Conservation (phyloP, 2,113 vertebrate genomes). For the Neotragus pygmaeus region DNA sequence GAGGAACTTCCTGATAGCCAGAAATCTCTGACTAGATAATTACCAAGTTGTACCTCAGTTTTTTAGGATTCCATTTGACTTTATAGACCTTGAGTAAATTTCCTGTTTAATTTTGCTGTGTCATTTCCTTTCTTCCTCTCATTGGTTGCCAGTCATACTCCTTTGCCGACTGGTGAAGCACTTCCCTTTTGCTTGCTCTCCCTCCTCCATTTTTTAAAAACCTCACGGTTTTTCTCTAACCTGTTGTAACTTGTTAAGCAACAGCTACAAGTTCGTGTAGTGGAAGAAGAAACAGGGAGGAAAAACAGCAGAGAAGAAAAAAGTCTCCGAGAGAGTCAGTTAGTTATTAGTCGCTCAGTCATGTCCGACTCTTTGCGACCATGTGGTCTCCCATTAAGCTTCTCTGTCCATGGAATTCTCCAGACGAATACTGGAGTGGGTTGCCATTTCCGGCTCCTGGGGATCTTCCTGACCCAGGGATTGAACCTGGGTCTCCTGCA, state of each 20-base stretch:
- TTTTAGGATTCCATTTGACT: not conserved
- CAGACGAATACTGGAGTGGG: not conserved
- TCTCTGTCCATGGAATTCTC: not conserved
- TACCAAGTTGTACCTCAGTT: not conserved
- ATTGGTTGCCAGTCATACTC: slow-evolving; percentile 23
- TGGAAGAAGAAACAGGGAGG: not conserved
- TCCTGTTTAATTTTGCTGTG: not conserved
- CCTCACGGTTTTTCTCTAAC: not conserved
- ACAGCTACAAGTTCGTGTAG: not conserved
- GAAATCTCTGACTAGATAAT: slow-evolving; percentile 18
- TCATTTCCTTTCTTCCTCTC: slow-evolving; percentile 61
- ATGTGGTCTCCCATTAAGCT: not conserved
- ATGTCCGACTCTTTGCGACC: not conserved
- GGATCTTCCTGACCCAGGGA: not conserved
- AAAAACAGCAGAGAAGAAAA: not conserved
- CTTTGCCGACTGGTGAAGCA: slow-evolving; percentile 37
- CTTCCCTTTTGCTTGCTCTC: slow-evolving; percentile 48
- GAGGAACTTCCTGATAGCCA: not conserved
- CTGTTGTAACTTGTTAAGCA: slow-evolving; percentile 12
- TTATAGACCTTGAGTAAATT: slow-evolving; percentile 42
- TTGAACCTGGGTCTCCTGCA: not conserved
- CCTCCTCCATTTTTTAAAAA: not conserved
- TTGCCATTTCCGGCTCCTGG: not conserved
- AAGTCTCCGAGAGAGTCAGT: not conserved
- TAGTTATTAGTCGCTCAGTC: not conserved